A percentile compares a stretch with the other conserved stretches of the same genome.
Evolutionary conservation across 2,888 invertebrate genomes (phyloP).

Genomic region (Tortricodes alternella): DNA sequence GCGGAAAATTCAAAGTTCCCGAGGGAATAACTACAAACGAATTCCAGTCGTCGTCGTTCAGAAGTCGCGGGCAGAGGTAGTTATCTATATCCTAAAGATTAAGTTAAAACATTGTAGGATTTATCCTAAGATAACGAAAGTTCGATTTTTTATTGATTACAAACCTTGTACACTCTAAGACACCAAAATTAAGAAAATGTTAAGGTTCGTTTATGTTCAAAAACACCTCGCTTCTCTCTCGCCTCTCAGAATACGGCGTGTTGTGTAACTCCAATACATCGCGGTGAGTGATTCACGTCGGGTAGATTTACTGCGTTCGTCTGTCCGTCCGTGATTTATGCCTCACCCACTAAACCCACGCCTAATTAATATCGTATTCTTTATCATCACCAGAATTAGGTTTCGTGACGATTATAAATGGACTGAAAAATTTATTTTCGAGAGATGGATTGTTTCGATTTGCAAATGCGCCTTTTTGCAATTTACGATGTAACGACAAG

Average conservation of each 20-base stretch:
- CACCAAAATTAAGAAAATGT: no score
- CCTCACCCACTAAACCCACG: constrained; percentile 48
- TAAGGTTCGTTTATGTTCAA: no score
- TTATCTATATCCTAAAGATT: no score
- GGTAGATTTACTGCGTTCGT: constrained; percentile 63
- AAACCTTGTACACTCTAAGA: no score
- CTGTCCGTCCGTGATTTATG: constrained; percentile 60
- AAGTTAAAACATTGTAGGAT: no score
- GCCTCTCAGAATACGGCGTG: constrained; percentile 4
- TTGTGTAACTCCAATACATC: constrained; percentile 36
- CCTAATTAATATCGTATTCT: constrained; percentile 49
- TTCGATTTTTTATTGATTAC: no score
- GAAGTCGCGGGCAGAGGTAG: no score
- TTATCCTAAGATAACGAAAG: no score
- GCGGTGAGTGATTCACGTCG: constrained; percentile 59
- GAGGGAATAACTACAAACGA: no score
- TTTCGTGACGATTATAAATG: constrained; percentile 11
- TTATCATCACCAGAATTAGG: constrained; percentile 29
- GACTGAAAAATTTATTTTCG: not conserved
- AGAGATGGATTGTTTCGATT: not conserved
- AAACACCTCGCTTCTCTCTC: not conserved
- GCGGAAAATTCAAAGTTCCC: no score
- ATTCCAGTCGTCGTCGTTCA: no score
- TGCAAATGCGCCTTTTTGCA: not conserved
- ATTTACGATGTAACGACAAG: no score